phyloP scores from a whole-genome alignment of 2,888 invertebrate species.

The Scelioninae gen. 1 region DNA sequence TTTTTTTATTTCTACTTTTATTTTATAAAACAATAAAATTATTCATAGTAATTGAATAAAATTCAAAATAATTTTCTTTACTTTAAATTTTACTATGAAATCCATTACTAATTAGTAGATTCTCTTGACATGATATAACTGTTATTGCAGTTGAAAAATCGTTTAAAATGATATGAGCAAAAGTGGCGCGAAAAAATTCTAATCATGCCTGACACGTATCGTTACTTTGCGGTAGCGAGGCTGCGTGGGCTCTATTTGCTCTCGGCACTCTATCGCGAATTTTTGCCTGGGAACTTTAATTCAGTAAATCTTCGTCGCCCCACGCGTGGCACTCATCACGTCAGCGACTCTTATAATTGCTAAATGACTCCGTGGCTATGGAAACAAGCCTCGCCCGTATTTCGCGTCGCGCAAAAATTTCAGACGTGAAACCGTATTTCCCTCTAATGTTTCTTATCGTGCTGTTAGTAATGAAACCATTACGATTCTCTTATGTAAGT shows the following conservation, averaged over 20 bases:
- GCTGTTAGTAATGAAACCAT: conserved; percentile 76
- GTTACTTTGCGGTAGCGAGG: conserved; percentile 65
- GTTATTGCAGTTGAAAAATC: too few species aligned
- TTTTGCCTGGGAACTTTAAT: conserved; percentile 65
- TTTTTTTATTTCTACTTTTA: too few species aligned
- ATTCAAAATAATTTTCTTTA: too few species aligned
- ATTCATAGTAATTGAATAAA: too few species aligned
- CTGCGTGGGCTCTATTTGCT: conserved; percentile 60
- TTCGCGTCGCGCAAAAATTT: conserved; percentile 36
- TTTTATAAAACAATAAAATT: too few species aligned
- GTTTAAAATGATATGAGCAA: too few species aligned
- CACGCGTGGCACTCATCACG: conserved; percentile 58
- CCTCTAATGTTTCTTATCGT: conserved; percentile 72
- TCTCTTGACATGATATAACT: too few species aligned
- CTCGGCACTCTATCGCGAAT: conserved; percentile 52
- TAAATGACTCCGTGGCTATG: conserved; percentile 66
- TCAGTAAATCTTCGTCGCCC: conserved; percentile 66
- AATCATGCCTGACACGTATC: conserved; percentile 65
- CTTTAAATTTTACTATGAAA: too few species aligned
- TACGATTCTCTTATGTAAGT: conserved; percentile 72
- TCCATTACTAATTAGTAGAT: too few species aligned
- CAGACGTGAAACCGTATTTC: conserved; percentile 67
- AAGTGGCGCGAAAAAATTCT: conserved; percentile 61
- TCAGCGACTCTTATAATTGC: conserved; percentile 69
- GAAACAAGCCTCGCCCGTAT: conserved; percentile 55